phyloP scores from a whole-genome alignment of 2,888 invertebrate species.

The Chalcosyrphus nemorum region DNA sequence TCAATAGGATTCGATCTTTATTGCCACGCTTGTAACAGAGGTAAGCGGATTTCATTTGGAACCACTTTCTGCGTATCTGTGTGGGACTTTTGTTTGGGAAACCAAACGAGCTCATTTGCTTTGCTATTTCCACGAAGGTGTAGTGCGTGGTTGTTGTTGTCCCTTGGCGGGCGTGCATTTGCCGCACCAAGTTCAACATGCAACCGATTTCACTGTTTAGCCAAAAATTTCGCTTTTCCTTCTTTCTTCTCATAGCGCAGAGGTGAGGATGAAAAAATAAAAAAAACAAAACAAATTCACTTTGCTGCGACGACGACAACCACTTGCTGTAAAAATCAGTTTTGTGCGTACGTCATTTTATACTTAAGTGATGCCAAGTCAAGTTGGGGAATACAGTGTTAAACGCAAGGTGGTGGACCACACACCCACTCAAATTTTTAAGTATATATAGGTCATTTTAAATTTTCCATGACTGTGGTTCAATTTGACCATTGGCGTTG shows the following conservation, averaged over 20 bases:
- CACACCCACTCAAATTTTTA: not conserved
- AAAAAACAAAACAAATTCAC: slow-evolving; percentile 29
- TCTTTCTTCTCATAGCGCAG: slow-evolving; percentile 76
- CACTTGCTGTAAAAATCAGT: slow-evolving; percentile 49
- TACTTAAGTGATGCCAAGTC: slow-evolving; percentile 51
- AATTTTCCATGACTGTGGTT: too few species aligned
- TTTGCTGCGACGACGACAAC: slow-evolving; percentile 3
- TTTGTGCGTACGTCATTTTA: slow-evolving; percentile 51
- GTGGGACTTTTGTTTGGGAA: slow-evolving; percentile 79
- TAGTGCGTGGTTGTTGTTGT: slow-evolving; percentile 76
- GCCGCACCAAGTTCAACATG: slow-evolving; percentile 77
- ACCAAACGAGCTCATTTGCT: slow-evolving; percentile 77
- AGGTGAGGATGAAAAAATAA: too few species aligned
- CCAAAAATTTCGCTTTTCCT: slow-evolving; percentile 79
- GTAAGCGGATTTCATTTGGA: slow-evolving; percentile 79
- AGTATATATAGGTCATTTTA: too few species aligned
- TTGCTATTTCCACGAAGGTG: slow-evolving; percentile 78
- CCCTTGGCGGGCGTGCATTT: slow-evolving; percentile 76
- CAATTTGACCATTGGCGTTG: too few species aligned
- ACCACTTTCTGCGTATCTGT: slow-evolving; percentile 78
- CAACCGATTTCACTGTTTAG: slow-evolving; percentile 78
- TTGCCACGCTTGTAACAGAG: slow-evolving; percentile 79
- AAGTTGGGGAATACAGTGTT: not conserved
- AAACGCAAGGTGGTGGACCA: not conserved
- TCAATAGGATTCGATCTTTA: slow-evolving; percentile 77